Evolutionary conservation across 2,888 invertebrate species (phyloP), one percentile per base, ranked within the genome.

Genomic region (Cordilura impudica): DNA sequence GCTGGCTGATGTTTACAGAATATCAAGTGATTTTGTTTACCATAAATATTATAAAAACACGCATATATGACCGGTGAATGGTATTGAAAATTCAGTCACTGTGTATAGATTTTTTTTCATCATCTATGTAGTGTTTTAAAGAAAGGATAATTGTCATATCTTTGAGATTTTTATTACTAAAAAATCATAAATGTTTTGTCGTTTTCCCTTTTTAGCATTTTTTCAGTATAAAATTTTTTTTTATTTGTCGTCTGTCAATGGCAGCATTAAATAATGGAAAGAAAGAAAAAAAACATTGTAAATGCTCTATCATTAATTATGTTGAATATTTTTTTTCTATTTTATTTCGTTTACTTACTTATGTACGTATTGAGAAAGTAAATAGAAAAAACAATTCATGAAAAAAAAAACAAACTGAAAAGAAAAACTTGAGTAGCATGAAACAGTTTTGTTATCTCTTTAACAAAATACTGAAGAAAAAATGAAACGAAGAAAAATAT

Each of bases 231-330:
- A 51, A 23, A 31, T 35, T 69, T 56, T 16, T n/a, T 16, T 39
- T 39, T 51, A 47, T 70, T 60, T 70, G 23, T 58, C 16, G 35
- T 49, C 39, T 60, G 49, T 60, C 69, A 69, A 58, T 69, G 35
- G 23, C 21, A 58, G 70, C 49, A 26, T 21, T 23, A n/a, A 26
- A 23, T 6, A 21, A 23, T 23, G 60, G 39, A 67, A 19, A 39
- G 5, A 16, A 67, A 35, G 60, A 69, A 31, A 31, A 35, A 61
- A 31, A 26, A 23, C 47, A 19, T 1, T 29, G 60, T 70, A 70
- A 70, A 70, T 53, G 53, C 71, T 70, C 49, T 53, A 31, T 69
- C 60, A 54, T 72, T 69, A 49, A 69, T 60, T 69, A 58, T 60
- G 58, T 69, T 60, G 69, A 58, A 49, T 29, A 58, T 53, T 7